phyloP scores from a whole-genome alignment of 2,113 vertebrate genomes.

The Neogobius melanostomus region DNA sequence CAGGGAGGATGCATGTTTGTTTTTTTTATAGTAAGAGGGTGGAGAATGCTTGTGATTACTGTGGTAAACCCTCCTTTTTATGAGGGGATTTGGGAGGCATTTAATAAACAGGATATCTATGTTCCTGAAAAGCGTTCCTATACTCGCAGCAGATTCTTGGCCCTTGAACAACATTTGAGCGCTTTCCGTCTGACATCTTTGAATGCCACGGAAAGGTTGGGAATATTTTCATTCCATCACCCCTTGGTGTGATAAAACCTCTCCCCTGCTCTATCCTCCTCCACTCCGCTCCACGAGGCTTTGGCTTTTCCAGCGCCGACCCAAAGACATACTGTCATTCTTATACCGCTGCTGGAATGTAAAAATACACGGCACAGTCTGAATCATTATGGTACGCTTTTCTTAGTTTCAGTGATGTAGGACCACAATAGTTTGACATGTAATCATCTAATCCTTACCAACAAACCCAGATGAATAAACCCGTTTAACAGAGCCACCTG shows the following conservation, averaged over 20 bases:
- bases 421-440: too few species aligned
- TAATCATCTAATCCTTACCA: too few species aligned
- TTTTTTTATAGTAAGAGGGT: conserved; percentile 29
- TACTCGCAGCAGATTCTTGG: not conserved
- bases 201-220: conserved; percentile 27
- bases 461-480: too few species aligned
- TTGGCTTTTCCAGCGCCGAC: conserved; percentile 28
- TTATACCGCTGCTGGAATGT: too few species aligned
- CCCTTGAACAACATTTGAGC: conserved; percentile 4
- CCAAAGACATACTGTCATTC: conserved; percentile 21
- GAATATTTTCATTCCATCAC: conserved; percentile 55
- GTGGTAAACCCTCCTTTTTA: conserved; percentile 41
- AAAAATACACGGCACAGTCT: too few species aligned
- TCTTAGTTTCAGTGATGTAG: too few species aligned
- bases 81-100: conserved; percentile 41
- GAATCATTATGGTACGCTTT: not conserved
- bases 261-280: conserved; percentile 13
- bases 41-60: conserved; percentile 47
- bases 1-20: conserved; percentile 12
- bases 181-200: conserved; percentile 33
- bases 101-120: conserved; percentile 46
- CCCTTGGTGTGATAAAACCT: conserved; percentile 23
- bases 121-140: conserved; percentile 45
- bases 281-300: conserved; percentile 18
- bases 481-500: too few species aligned